Evolutionary conservation across 2,888 invertebrate genomes (phyloP).

Genomic region (Aplocera efformata): DNA sequence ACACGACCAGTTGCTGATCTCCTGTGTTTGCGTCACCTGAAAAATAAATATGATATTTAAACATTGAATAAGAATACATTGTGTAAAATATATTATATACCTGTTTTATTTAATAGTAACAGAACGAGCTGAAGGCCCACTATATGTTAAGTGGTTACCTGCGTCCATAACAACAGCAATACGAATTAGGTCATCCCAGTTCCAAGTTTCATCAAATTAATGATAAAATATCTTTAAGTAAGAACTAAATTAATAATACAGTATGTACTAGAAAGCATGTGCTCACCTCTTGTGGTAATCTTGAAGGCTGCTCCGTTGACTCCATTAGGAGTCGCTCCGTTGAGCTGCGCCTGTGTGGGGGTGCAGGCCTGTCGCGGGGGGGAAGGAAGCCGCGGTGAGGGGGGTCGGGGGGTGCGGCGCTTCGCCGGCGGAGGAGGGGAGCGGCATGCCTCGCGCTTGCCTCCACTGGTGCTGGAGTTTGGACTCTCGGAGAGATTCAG

Average conservation of each 20-base stretch:
- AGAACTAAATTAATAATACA: too few relatives aligned
- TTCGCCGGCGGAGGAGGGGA: conserved; percentile 84
- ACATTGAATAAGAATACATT: background rate
- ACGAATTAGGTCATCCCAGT: too few relatives aligned
- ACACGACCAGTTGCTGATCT: conserved; percentile 94
- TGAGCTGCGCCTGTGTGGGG: conserved; percentile 31
- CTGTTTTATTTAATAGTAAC: too few relatives aligned
- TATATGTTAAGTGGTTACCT: too few relatives aligned
- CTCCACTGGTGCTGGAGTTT: conserved; percentile 55
- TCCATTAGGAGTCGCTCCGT: conserved; percentile 37
- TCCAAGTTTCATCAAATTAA: too few relatives aligned
- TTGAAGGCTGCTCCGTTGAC: conserved; percentile 88
- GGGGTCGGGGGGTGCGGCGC: conserved; percentile 63
- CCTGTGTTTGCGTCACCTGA: conserved; percentile 90
- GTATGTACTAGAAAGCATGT: too few relatives aligned
- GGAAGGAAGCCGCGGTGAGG: conserved; percentile 48
- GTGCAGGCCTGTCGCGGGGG: conserved; percentile 36
- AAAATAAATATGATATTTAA: conserved; percentile 40
- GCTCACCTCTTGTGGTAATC: conserved; percentile 89
- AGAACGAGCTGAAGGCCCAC: too few relatives aligned
- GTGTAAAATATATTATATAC: too few relatives aligned
- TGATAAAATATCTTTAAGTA: too few relatives aligned
- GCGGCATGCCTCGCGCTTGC: conserved; percentile 71
- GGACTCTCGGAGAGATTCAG: conserved; percentile 88
- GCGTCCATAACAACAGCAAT: too few relatives aligned